Evolutionary conservation across 2,113 vertebrate species (phyloP).

Genomic region (Brachionichthys hirsutus): DNA sequence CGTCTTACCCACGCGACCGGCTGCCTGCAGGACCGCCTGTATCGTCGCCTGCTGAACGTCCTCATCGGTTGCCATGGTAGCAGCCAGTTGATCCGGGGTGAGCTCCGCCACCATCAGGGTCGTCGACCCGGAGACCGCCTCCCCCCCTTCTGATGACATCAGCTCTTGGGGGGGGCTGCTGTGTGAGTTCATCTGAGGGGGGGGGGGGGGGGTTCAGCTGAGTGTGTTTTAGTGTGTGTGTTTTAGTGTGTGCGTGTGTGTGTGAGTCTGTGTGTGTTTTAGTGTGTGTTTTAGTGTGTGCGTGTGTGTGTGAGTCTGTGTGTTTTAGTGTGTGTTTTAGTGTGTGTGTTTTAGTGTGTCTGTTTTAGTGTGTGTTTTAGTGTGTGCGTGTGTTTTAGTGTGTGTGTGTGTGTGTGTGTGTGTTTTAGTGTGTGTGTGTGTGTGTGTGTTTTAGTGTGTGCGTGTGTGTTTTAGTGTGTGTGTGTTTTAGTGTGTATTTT

Average conservation of each 20-base stretch:
- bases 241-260: neutral
- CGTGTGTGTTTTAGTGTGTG: neutral
- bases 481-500: no score
- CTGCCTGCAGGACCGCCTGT: constrained; percentile 84
- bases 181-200: constrained; percentile 53
- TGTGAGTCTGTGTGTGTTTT: neutral
- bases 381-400: neutral
- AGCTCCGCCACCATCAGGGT: constrained; percentile 84
- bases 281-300: neutral
- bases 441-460: neutral
- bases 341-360: no score
- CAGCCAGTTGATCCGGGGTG: constrained; percentile 81
- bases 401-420: constrained; percentile 5
- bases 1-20: constrained; percentile 79
- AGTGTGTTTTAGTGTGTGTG: neutral
- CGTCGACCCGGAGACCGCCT: constrained; percentile 57
- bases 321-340: no score
- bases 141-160: constrained; percentile 78
- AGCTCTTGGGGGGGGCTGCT: constrained; percentile 81
- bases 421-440: no score
- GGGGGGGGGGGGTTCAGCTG: neutral
- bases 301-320: constrained; percentile 6
- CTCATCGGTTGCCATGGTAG: constrained; percentile 80
- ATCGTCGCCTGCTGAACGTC: constrained; percentile 80
- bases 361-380: no score